A percentile compares a stretch with the other conserved stretches of the same genome.
These are phyloP conservation scores for Phrynosoma blainvillii DNA, from an alignment of 2,113 vertebrate genomes.

Conservation along the genomic window DNA sequence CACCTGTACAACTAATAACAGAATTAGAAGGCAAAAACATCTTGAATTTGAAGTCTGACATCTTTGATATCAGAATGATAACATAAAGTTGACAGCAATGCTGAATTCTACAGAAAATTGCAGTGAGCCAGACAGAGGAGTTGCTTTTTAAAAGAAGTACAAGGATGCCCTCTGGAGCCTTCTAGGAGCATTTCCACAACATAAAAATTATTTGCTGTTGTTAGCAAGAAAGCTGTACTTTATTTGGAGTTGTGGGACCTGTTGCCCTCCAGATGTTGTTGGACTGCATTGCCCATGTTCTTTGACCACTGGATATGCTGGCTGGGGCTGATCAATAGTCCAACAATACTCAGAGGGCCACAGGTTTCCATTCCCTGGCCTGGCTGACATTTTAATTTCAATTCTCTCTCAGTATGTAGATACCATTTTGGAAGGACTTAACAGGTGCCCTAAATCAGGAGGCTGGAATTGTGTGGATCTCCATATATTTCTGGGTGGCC, in stretches of 20 bases:
- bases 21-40: neutral
- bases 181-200: neutral
- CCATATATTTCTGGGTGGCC: too few relatives aligned
- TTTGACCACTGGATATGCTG: too few relatives aligned
- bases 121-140: neutral
- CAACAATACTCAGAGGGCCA: neutral
- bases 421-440: neutral
- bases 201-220: neutral
- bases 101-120: neutral
- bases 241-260: neutral
- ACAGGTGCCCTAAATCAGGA: too few relatives aligned
- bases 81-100: neutral
- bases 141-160: slow-evolving; percentile 38
- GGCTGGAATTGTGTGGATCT: too few relatives aligned
- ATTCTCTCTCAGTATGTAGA: neutral
- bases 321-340: neutral
- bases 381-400: neutral
- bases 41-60: slow-evolving; percentile 5
- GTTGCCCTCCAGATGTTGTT: neutral
- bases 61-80: neutral
- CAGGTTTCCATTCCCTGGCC: too few relatives aligned
- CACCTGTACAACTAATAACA: neutral
- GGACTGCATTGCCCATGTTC: too few relatives aligned
- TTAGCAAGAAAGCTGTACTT: neutral
- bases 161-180: slow-evolving; percentile 67